A percentile compares a stretch with the other conserved stretches of the same genome.
Evolutionary conservation across 2,888 invertebrate genomes (phyloP).

Genomic region (Drosophila nr. perissopoda): DNA sequence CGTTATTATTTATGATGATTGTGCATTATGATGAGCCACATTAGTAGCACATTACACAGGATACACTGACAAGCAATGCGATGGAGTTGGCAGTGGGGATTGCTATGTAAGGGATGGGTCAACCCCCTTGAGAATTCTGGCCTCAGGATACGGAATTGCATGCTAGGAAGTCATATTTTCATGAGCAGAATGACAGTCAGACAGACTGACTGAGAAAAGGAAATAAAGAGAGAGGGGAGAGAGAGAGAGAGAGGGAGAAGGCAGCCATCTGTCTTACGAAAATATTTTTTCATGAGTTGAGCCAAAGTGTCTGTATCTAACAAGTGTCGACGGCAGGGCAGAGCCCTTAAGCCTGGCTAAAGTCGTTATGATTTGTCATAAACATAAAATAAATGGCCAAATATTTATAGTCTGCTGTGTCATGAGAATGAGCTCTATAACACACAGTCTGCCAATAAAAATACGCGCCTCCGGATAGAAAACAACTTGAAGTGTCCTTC

Average conservation of each 20-base stretch:
- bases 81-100: constrained; percentile 29
- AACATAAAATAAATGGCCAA: constrained; percentile 81
- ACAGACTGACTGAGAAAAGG: constrained; percentile 13
- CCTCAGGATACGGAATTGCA: constrained; percentile 50
- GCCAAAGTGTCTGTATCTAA: constrained; percentile 70
- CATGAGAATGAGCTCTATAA: constrained; percentile 39
- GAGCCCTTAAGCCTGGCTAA: constrained; percentile 72
- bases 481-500: constrained; percentile 47
- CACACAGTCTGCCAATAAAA: constrained; percentile 48
- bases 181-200: constrained; percentile 33
- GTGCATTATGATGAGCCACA: constrained; percentile 70
- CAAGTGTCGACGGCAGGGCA: constrained; percentile 70
- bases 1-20: constrained; percentile 75
- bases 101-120: not conserved
- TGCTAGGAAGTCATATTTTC: constrained; percentile 70
- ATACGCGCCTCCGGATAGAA: constrained; percentile 46
- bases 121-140: constrained; percentile 2
- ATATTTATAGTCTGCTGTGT: constrained; percentile 76
- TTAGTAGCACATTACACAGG: constrained; percentile 68
- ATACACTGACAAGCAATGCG: constrained; percentile 35
- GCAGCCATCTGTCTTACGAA: constrained; percentile 52
- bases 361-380: constrained; percentile 80
- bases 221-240: not conserved
- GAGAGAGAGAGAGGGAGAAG: not conserved
- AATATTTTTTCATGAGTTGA: constrained; percentile 52